phyloP scores from a whole-genome alignment of 2,113 vertebrate species.

The Cephalopholis sonnerati region DNA sequence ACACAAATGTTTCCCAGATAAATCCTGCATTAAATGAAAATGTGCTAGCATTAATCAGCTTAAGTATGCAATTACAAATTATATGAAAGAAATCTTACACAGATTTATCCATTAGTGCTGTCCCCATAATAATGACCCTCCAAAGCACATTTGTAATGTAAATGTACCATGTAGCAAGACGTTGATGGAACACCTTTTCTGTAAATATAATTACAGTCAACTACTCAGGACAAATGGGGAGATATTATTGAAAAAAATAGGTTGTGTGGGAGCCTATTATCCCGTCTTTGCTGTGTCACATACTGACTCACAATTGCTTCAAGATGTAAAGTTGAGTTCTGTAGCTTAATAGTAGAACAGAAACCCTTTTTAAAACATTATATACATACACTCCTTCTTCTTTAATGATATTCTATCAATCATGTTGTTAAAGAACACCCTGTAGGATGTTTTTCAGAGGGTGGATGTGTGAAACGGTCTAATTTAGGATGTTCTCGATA shows the following conservation, averaged over 20 bases:
- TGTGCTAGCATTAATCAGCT: slow-evolving; percentile 12
- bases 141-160: slow-evolving; percentile 47
- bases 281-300: background rate
- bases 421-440: background rate
- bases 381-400: background rate
- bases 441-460: background rate
- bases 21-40: background rate
- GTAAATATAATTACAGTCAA: slow-evolving; percentile 40
- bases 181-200: slow-evolving; percentile 39
- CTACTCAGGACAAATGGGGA: slow-evolving; percentile 29
- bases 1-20: background rate
- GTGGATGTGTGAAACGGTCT: background rate
- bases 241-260: slow-evolving; percentile 1
- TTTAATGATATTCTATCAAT: background rate
- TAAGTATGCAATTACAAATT: slow-evolving; percentile 18
- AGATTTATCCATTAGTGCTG: slow-evolving; percentile 33
- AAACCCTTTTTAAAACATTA: background rate
- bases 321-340: background rate
- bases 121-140: slow-evolving; percentile 35
- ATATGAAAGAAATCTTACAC: slow-evolving; percentile 9
- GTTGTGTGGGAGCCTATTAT: background rate
- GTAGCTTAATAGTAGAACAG: background rate
- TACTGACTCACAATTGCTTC: background rate
- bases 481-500: slow-evolving; percentile 13
- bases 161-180: slow-evolving; percentile 27